Evolutionary conservation across 2,797 vertebrate genomes (phyloP).

Genomic region (Enteromius afrohamiltoni): DNA sequence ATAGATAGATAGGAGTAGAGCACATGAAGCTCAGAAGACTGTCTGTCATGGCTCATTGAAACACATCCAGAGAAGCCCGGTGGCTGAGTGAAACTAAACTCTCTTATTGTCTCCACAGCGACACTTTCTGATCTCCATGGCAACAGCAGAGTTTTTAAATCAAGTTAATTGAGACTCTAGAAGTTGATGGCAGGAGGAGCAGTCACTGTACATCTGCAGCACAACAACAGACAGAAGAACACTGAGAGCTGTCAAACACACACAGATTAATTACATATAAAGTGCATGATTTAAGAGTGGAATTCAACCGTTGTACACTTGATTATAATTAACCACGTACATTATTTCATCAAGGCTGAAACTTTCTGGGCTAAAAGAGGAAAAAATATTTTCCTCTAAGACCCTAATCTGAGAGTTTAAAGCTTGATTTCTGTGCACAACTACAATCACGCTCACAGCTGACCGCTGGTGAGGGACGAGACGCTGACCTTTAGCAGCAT

Average conservation of each 20-base stretch:
- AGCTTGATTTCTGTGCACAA: background rate
- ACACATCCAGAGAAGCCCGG: background rate
- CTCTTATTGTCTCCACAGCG: slow-evolving; percentile 44
- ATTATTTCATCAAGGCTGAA: background rate
- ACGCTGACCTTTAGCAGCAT: background rate
- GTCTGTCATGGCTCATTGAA: background rate
- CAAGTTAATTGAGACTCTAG: slow-evolving; percentile 53
- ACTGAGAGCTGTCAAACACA: too few species aligned
- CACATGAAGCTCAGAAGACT: background rate
- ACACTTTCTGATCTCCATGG: slow-evolving; percentile 59
- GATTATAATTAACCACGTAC: background rate
- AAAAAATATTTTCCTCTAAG: background rate
- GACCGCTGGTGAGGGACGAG: background rate
- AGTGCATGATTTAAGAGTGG: background rate
- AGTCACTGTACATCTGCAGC: background rate
- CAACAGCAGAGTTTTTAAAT: slow-evolving; percentile 59
- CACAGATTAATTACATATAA: background rate
- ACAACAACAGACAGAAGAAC: background rate
- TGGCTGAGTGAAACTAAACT: background rate
- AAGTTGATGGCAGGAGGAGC: slow-evolving; percentile 28
- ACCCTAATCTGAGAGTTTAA: background rate
- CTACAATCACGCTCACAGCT: background rate
- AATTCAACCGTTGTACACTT: background rate
- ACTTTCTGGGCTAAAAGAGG: background rate
- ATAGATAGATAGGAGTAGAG: too few species aligned